Evolutionary conservation across 2,888 invertebrate species (phyloP).

Genomic region (Nowickia ferox): DNA sequence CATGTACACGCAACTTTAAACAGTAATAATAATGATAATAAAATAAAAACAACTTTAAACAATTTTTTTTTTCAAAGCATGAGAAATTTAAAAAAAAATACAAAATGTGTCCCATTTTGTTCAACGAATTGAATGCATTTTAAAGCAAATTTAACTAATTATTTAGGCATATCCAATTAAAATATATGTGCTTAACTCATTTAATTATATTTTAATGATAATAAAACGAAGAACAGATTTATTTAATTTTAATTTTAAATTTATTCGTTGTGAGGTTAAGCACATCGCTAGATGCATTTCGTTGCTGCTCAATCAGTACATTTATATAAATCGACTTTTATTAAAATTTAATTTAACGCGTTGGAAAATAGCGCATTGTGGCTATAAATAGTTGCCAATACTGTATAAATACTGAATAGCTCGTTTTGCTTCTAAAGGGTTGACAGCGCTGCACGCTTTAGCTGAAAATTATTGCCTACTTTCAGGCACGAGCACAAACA

Average conservation of each 20-base stretch:
- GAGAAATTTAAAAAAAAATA: background rate
- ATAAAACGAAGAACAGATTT: background rate
- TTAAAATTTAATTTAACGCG: too few species aligned
- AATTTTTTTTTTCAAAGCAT: constrained; percentile 2
- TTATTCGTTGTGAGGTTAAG: too few species aligned
- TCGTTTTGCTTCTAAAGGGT: too few species aligned
- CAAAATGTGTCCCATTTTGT: background rate
- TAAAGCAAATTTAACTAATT: constrained; percentile 62
- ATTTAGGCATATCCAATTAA: constrained; percentile 2
- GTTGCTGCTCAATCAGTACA: too few species aligned
- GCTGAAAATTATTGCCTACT: constrained; percentile 8
- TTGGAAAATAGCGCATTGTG: too few species aligned
- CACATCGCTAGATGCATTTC: too few species aligned
- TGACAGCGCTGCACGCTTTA: background rate
- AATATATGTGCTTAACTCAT: background rate
- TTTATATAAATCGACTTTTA: too few species aligned
- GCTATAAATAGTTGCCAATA: too few species aligned
- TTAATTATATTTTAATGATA: too few species aligned
- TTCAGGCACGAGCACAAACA: background rate
- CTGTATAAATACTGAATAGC: too few species aligned
- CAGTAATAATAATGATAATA: background rate
- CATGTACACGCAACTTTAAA: background rate
- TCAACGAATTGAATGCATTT: constrained; percentile 27
- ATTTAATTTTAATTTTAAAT: background rate
- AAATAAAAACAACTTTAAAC: constrained; percentile 4